Evolutionary conservation across 37 sponge, comb jelly and placozoan genomes (phyloP).

Genomic region (Chondrosia reniformis): DNA sequence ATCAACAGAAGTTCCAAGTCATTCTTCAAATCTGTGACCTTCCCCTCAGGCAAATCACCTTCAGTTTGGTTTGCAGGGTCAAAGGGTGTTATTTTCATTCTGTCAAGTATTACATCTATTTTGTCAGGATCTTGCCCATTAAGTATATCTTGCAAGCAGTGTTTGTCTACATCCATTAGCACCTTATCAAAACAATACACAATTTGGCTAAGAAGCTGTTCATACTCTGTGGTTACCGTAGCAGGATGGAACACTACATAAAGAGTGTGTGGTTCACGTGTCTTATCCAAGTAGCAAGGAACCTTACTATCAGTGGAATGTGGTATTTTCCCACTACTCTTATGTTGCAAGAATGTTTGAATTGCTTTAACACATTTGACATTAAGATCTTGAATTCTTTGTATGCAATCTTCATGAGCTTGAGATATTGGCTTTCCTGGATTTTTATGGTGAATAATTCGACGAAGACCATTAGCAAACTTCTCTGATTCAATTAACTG

Average conservation of each 20-base stretch:
- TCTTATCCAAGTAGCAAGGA: slow-evolving; percentile 16
- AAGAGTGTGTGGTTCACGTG: neutral
- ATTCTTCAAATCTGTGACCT: neutral
- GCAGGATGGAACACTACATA: slow-evolving; percentile 10
- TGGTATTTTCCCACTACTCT: neutral
- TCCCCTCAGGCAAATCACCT: neutral
- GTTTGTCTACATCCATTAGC: neutral
- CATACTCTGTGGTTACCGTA: neutral
- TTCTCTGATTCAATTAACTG: neutral
- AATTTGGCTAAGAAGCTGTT: neutral
- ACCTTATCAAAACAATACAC: neutral
- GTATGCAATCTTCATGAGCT: neutral
- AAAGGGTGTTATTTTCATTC: neutral
- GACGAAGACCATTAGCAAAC: slow-evolving; percentile 11
- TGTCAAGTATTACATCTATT: neutral
- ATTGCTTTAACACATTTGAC: slow-evolving; percentile 21
- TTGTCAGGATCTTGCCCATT: neutral
- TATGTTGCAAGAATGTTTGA: neutral
- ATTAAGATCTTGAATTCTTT: neutral
- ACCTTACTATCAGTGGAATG: neutral
- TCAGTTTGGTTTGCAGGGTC: neutral
- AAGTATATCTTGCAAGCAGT: neutral
- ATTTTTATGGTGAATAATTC: neutral
- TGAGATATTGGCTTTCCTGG: neutral
- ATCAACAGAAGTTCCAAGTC: slow-evolving; percentile 1